Evolutionary conservation across 2,888 invertebrate genomes (phyloP).

Genomic region (Alloscopus bannaensis): DNA sequence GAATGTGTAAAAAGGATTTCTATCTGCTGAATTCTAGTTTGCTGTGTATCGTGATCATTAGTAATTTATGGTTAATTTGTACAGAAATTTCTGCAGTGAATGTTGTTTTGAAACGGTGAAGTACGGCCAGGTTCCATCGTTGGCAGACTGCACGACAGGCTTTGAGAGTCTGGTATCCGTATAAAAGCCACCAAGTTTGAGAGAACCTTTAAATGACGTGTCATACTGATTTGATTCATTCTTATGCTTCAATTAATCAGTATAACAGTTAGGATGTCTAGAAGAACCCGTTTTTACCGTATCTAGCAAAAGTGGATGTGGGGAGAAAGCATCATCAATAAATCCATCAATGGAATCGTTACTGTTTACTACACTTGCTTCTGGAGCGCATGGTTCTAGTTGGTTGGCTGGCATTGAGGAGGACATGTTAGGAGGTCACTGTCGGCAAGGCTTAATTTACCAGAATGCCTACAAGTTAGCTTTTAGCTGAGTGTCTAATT

Average conservation of each 20-base stretch:
- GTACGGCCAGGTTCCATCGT: slow-evolving; percentile 29
- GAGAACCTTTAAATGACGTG: slow-evolving; percentile 4
- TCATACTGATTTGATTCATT: background rate
- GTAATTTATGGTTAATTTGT: background rate
- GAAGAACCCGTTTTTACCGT: slow-evolving; percentile 9
- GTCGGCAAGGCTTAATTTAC: too few species aligned
- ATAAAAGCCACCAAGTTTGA: slow-evolving; percentile 19
- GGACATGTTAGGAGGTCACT: too few species aligned
- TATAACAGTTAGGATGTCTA: background rate
- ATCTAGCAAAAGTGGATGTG: slow-evolving; percentile 34
- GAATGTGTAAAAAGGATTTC: background rate
- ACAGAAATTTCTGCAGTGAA: slow-evolving; percentile 49
- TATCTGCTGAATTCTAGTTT: background rate
- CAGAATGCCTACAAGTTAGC: too few species aligned
- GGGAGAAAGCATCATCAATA: background rate
- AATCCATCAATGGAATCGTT: too few species aligned
- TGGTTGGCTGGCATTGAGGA: too few species aligned
- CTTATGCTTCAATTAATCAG: too few species aligned
- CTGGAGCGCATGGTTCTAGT: too few species aligned
- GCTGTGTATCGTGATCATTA: background rate
- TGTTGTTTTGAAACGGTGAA: slow-evolving; percentile 28
- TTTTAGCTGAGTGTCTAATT: too few species aligned
- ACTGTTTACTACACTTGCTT: too few species aligned
- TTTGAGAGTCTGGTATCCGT: slow-evolving; percentile 33
- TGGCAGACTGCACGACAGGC: slow-evolving; percentile 37